Evolutionary conservation across 2,888 invertebrate species (phyloP), one percentile per base, ranked within the genome.

Genomic region (Bhutanitis thaidina): DNA sequence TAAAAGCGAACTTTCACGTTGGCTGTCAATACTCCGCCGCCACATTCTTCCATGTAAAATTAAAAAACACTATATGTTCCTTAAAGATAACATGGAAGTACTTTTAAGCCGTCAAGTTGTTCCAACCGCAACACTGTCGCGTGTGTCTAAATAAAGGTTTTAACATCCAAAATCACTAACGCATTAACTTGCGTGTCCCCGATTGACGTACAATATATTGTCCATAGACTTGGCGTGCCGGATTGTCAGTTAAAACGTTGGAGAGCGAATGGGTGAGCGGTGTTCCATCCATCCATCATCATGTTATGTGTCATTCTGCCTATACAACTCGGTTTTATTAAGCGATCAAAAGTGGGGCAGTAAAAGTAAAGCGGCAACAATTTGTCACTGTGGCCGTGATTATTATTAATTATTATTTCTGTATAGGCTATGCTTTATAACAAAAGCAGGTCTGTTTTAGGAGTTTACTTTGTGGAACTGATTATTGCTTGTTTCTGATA

Each of bases 191-290:
- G 71, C 74, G 73, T 72, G 72, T 65, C 60, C 64, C 65, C 81
- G 83, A 85, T 81, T 83, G 85, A 74, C 84, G 75, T 69, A 79
- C 80, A 84, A 84, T 85, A 79, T 74, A 80, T 77, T 77, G 79
- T 81, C 64, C 71, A 64, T 73, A 77, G 71, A 69, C 68, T 71
- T 81, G 84, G 84, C 80, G 85, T 79, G 80, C 69, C 65, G 62
- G 63, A 72, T 70, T 74, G 80, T 75, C 76, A 72, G 74, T 61
- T 72, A 76, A 80, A 86, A 83, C 82, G 76, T 71, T 69, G 71
- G 75, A 67, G 69, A 74, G 80, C 70, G 72, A 79, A 76, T 74
- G 77, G 75, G 71, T 74, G 71, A 64, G 67, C 50, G 47, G 55
- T 49, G 69, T 67, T 64, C 53, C 58, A 56, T 68, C 71, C 74